Conservation (phyloP, 2,888 invertebrate species). For the Anagyrus pseudococci region DNA sequence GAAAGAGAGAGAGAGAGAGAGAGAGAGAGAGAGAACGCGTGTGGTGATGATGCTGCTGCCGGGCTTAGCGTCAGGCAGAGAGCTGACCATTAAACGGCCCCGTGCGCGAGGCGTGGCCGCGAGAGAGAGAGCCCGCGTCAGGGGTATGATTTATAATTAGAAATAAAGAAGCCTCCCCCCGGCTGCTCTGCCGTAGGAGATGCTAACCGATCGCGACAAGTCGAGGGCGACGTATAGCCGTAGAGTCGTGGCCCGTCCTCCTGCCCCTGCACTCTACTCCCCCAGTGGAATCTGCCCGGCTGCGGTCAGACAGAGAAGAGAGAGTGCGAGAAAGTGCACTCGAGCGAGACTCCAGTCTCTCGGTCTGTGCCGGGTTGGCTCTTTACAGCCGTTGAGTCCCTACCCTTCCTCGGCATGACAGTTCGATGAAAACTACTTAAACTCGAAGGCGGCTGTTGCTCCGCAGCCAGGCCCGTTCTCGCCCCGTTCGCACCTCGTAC, state of each 20-base stretch:
- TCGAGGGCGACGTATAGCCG: neutral
- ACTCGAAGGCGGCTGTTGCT: no score
- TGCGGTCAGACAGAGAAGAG: constrained; percentile 10
- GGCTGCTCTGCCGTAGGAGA: neutral
- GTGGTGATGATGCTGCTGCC: neutral
- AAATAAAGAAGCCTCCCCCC: constrained; percentile 14
- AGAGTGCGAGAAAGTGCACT: neutral
- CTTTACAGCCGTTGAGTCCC: no score
- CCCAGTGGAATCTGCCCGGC: constrained; percentile 8
- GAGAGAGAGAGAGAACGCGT: no score
- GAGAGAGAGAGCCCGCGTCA: neutral
- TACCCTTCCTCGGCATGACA: no score
- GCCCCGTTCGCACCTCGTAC: no score
- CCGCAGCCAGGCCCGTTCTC: no score
- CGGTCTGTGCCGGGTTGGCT: no score
- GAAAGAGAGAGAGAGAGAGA: no score
- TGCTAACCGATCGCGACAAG: neutral
- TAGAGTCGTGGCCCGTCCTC: neutral
- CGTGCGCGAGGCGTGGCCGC: neutral
- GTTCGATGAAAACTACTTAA: no score
- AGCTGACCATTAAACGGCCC: neutral
- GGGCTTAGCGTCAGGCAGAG: no score
- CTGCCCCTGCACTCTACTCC: no score
- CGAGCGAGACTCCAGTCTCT: no score
- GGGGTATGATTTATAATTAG: constrained; percentile 10